Evolutionary conservation across 1,140 invertebrate genomes (phyloP).

Genomic region (Drosophila navojoa): DNA sequence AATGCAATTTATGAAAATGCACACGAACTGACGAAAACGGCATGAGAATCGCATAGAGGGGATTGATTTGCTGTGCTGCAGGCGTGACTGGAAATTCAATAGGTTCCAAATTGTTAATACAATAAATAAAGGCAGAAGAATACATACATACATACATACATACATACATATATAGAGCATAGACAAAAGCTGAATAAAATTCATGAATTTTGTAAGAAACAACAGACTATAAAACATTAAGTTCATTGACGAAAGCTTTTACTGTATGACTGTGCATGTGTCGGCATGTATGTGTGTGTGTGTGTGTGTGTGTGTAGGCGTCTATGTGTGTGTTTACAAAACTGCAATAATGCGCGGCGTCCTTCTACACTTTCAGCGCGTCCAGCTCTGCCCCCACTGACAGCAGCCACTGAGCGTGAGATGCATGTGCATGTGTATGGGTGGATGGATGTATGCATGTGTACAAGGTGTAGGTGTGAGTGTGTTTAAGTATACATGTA

Average conservation of each 20-base stretch:
- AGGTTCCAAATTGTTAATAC: not conserved
- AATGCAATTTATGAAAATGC: conserved; percentile 74
- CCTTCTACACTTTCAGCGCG: conserved; percentile 12
- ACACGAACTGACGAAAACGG: conserved; percentile 24
- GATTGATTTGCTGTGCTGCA: not conserved
- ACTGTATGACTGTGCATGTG: conserved; percentile 10
- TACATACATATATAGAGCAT: too few relatives aligned
- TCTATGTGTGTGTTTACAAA: conserved; percentile 48
- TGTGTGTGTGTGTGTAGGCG: conserved; percentile 1
- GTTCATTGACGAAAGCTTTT: conserved; percentile 19
- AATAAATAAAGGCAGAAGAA: too few relatives aligned
- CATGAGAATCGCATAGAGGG: conserved; percentile 15
- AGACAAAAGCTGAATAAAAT: too few relatives aligned
- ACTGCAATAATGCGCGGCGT: conserved; percentile 43
- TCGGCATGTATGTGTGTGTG: not conserved
- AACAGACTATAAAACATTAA: not conserved
- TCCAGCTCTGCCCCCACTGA: not conserved
- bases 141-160: too few relatives aligned
- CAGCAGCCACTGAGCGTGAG: not conserved
- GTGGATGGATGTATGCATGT: conserved; percentile 13
- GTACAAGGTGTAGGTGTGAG: conserved; percentile 20
- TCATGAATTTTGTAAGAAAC: not conserved
- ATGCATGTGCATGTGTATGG: not conserved
- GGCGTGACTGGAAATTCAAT: not conserved
- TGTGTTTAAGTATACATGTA: not conserved